Conservation (phyloP, 2,888 invertebrate species). For the Phania funesta region DNA sequence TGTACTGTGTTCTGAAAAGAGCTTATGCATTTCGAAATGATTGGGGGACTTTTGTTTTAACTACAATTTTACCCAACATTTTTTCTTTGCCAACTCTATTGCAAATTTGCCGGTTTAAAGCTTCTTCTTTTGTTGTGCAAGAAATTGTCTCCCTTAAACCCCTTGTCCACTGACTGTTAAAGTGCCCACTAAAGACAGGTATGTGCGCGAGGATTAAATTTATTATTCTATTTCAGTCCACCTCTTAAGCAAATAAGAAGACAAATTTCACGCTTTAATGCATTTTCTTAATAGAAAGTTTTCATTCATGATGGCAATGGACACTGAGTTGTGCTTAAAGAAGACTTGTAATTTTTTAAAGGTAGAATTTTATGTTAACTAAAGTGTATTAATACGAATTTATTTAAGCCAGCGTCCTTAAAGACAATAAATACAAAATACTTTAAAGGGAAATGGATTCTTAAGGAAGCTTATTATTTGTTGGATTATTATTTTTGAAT, state of each 20-base stretch:
- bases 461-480: too few species aligned
- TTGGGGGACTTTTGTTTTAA: not conserved
- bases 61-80: too few species aligned
- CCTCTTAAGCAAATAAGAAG: constrained; percentile 9
- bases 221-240: constrained; percentile 24
- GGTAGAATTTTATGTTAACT: not conserved
- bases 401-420: too few species aligned
- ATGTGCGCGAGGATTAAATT: not conserved
- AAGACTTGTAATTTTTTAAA: not conserved
- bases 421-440: too few species aligned
- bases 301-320: not conserved
- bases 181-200: too few species aligned
- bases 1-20: not conserved
- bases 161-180: too few species aligned
- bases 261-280: not conserved
- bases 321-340: not conserved
- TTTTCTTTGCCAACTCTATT: too few species aligned
- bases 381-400: not conserved
- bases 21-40: not conserved
- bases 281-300: not conserved
- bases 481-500: too few species aligned
- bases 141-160: too few species aligned
- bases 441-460: too few species aligned
- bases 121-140: too few species aligned
- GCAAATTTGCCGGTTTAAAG: too few species aligned